Conservation (phyloP, 2,888 invertebrate species). For the Drosophila subsilvestris region DNA sequence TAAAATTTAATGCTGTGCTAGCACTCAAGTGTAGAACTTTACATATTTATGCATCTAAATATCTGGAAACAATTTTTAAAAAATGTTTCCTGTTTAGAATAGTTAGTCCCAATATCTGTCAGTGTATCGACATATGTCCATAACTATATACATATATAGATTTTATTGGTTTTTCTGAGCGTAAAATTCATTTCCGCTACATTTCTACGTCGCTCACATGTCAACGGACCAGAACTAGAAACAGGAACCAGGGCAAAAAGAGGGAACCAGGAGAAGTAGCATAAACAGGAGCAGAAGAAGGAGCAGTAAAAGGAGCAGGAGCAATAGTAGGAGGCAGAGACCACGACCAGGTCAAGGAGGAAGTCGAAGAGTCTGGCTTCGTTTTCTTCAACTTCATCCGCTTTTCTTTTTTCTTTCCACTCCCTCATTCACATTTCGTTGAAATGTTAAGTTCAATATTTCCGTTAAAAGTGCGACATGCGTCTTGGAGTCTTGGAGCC, state of each 20-base stretch:
- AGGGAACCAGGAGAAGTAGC: conserved; percentile 5
- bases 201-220: conserved; percentile 73
- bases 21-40: no score
- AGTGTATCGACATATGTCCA: background rate
- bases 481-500: conserved; percentile 34
- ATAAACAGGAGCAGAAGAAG: background rate
- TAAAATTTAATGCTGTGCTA: no score
- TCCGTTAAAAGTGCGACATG: conserved; percentile 69
- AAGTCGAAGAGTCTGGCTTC: conserved; percentile 23
- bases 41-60: no score
- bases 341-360: conserved; percentile 17
- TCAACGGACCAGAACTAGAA: conserved; percentile 44
- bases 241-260: conserved; percentile 2
- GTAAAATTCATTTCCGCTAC: conserved; percentile 75
- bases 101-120: background rate
- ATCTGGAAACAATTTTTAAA: no score
- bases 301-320: background rate
- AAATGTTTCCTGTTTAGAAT: no score
- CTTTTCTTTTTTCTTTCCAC: background rate
- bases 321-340: background rate
- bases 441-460: conserved; percentile 66
- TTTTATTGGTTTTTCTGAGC: conserved; percentile 61
- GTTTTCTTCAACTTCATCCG: background rate
- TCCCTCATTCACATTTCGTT: conserved; percentile 3
- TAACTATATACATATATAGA: conserved; percentile 9